These are phyloP conservation scores for Drosophila athabasca DNA, from an alignment of 1,140 invertebrate species.

Conservation along the genomic window DNA sequence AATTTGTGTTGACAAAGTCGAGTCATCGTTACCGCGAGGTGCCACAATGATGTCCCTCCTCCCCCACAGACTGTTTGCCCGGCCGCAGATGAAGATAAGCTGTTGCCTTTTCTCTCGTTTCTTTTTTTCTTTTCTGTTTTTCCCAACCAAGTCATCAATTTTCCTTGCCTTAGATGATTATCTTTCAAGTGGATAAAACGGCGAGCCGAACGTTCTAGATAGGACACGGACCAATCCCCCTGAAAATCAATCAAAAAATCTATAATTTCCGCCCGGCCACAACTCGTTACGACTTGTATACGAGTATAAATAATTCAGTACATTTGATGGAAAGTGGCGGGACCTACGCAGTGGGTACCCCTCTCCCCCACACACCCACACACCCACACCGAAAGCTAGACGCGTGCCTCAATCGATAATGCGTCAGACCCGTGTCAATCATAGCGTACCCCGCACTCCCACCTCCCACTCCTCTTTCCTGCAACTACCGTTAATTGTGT, in stretches of 20 bases:
- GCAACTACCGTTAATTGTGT: slow-evolving; percentile 27
- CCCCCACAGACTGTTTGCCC: no score
- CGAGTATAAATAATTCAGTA: slow-evolving; percentile 2
- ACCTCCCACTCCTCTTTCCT: neutral
- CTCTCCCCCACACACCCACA: neutral
- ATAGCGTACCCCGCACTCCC: neutral
- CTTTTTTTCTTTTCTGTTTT: neutral
- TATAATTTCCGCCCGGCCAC: slow-evolving; percentile 1
- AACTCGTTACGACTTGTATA: neutral
- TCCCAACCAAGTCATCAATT: neutral
- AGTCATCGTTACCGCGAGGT: neutral
- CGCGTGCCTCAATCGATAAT: slow-evolving; percentile 44
- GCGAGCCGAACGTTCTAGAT: neutral
- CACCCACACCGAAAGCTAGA: neutral
- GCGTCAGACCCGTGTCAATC: slow-evolving; percentile 40
- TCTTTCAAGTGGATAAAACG: neutral
- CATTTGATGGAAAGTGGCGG: neutral
- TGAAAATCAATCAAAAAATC: slow-evolving; percentile 16
- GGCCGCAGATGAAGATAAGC: slow-evolving; percentile 7
- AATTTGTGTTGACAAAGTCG: slow-evolving; percentile 27
- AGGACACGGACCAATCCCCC: neutral
- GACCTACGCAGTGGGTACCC: no score
- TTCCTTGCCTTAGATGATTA: neutral
- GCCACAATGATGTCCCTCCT: no score
- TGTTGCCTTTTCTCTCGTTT: slow-evolving; percentile 1